Evolutionary conservation across 2,113 vertebrate genomes (phyloP).

Genomic region (Cranoglanis bouderius): DNA sequence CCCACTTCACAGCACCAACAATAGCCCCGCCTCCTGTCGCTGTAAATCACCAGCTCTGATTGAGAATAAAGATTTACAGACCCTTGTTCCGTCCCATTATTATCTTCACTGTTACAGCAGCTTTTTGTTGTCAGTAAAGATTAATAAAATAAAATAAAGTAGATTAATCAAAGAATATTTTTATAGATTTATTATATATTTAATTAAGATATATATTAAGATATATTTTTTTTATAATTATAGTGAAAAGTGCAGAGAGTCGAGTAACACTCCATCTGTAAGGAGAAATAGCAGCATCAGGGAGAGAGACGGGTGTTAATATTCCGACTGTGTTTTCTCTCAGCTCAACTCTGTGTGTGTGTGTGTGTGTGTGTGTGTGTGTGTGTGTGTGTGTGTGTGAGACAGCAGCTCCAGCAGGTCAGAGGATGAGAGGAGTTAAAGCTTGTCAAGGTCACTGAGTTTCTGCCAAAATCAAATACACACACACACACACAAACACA

Average conservation of each 20-base stretch:
- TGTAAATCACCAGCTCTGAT: neutral
- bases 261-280: neutral
- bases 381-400: slow-evolving; percentile 14
- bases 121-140: neutral
- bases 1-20: neutral
- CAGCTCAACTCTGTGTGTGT: neutral
- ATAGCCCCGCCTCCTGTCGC: neutral
- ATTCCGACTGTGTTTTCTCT: slow-evolving; percentile 40
- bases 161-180: neutral
- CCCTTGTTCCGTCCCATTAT: neutral
- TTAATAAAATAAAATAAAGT: neutral
- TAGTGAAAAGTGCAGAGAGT: neutral
- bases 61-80: neutral
- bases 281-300: neutral
- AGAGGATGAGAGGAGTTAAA: slow-evolving; percentile 47
- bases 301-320: slow-evolving; percentile 23
- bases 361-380: slow-evolving; percentile 17
- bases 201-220: too few relatives aligned
- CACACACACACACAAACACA: slow-evolving; percentile 5
- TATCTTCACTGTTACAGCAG: neutral
- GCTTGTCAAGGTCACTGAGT: slow-evolving; percentile 54
- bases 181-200: too few relatives aligned
- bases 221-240: too few relatives aligned
- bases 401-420: slow-evolving; percentile 21
- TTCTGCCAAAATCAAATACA: neutral